These are phyloP conservation scores for Cantharis flavilabris DNA, from an alignment of 2,888 invertebrate species.

Conservation along the genomic window DNA sequence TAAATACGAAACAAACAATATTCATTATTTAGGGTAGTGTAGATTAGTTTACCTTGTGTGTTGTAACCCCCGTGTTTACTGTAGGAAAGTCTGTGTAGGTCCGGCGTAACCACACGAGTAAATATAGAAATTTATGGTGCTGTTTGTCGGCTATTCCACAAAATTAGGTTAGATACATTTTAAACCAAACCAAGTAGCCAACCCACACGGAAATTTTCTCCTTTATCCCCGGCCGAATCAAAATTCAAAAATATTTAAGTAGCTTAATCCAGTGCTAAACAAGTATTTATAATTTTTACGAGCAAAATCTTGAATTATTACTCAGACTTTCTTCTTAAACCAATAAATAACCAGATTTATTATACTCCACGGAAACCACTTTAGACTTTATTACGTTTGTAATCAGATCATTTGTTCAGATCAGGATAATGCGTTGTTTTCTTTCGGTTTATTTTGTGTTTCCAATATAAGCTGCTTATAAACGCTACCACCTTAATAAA, in stretches of 20 bases:
- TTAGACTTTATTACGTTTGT: conserved; percentile 37
- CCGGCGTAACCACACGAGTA: conserved; percentile 39
- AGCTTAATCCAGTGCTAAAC: conserved; percentile 2
- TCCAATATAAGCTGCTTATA: conserved; percentile 29
- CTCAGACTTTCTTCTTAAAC: conserved; percentile 30
- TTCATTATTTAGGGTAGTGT: conserved; percentile 50
- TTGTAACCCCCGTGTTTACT: conserved; percentile 35
- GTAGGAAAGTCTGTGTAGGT: conserved; percentile 30
- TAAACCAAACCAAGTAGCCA: conserved; percentile 7
- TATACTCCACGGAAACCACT: conserved; percentile 36
- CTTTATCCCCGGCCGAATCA: conserved; percentile 3
- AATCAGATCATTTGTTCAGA: conserved; percentile 45
- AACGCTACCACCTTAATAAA: conserved; percentile 24
- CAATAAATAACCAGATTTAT: conserved; percentile 41
- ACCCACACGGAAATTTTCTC: conserved; percentile 18
- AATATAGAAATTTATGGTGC: conserved; percentile 49
- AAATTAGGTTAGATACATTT: conserved; percentile 28
- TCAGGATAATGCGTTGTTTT: conserved; percentile 34
- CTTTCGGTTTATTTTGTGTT: conserved; percentile 28
- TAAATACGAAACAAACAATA: conserved; percentile 52
- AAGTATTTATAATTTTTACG: conserved; percentile 31
- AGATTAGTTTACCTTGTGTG: conserved; percentile 48
- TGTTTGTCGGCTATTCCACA: conserved; percentile 29
- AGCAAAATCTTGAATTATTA: conserved; percentile 35
- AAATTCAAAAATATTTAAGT: conserved; percentile 1